Evolutionary conservation across 2,113 vertebrate species (phyloP), one percentile per base, ranked within the genome.

Genomic region (Rhadina sibilatrix): DNA sequence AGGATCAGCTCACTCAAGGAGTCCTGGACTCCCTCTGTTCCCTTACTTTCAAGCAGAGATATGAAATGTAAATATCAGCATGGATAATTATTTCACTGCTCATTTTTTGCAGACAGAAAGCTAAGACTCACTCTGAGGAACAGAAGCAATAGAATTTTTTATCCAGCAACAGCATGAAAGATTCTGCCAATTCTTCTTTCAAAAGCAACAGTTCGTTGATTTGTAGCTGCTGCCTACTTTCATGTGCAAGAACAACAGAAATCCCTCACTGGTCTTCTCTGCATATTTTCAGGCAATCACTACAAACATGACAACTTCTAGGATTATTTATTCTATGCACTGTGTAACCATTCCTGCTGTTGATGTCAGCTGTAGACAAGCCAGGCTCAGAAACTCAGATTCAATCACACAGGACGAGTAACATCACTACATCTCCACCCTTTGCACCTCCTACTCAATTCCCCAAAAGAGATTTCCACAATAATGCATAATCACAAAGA

Each of bases 21-120:
- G 57, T 52, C 69, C 72, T 38, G 57, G 37, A 72, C 80, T 95
- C 65, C 69, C 69, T 68, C 69, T 87, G 37, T 53, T 94, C 65
- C 77, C 53, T 92, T 82, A 81, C 79, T 91, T 94, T 94, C 91
- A 95, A 91, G 65, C 83, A 94, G 87, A 61, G 82, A 68, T 24
- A 86, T 33, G 54, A 92, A 96, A 97, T 78, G 64, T 82, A 95
- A 96, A 84, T 95, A 96, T 61, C 94, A 93, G 81, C 77, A 72
- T 72, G 93, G 87, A 35, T 91, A 97, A 96, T 95, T 95, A 95
- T 94, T 91, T 95, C 57, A 31, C 57, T 93, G 94, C 57, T 97
- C 80, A 37, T 96, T 94, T 96, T 93, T 87, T 61, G 65, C 40
- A 91, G 87, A 82, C 87, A 79, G 87, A 92, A 95, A 87, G 76